Conservation (phyloP, 2,797 vertebrate genomes). For the Sarcophilus harrisii region DNA sequence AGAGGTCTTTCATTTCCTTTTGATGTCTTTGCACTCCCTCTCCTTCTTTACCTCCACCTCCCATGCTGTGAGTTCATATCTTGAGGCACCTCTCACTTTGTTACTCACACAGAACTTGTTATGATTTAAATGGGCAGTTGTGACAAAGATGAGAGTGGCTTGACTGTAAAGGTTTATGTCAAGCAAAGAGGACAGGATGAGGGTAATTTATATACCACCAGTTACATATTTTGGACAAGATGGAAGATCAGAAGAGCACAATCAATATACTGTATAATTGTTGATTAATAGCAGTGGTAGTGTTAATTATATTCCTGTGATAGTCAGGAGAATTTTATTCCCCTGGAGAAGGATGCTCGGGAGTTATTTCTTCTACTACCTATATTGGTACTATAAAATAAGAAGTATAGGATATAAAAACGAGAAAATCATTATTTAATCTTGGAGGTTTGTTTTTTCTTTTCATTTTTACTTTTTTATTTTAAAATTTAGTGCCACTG, state of each 20-base stretch:
- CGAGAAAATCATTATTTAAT: slow-evolving; percentile 76
- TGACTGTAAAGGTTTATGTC: slow-evolving; percentile 32
- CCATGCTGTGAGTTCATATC: not conserved
- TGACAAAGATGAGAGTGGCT: slow-evolving; percentile 12
- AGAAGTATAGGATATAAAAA: slow-evolving; percentile 69
- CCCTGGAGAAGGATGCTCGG: slow-evolving; percentile 29
- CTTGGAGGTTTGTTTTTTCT: slow-evolving; percentile 59
- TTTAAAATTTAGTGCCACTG: slow-evolving; percentile 2
- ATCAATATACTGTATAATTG: slow-evolving; percentile 70
- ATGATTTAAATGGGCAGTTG: not conserved
- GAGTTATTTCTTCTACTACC: slow-evolving; percentile 51
- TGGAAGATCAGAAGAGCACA: slow-evolving; percentile 35
- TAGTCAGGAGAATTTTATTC: slow-evolving; percentile 57
- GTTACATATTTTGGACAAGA: slow-evolving; percentile 58
- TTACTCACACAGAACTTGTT: not conserved
- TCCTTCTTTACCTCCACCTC: not conserved
- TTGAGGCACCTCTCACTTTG: slow-evolving; percentile 8
- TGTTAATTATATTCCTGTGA: slow-evolving; percentile 67
- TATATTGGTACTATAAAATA: slow-evolving; percentile 66
- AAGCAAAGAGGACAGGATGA: slow-evolving; percentile 11
- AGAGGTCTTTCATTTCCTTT: not conserved
- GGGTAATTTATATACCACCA: slow-evolving; percentile 33
- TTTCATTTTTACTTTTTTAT: slow-evolving; percentile 22
- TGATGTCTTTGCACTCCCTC: not conserved
- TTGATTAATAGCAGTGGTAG: slow-evolving; percentile 61